Evolutionary conservation across 2,888 invertebrate genomes (phyloP).

Genomic region (Galerucella calmariensis): DNA sequence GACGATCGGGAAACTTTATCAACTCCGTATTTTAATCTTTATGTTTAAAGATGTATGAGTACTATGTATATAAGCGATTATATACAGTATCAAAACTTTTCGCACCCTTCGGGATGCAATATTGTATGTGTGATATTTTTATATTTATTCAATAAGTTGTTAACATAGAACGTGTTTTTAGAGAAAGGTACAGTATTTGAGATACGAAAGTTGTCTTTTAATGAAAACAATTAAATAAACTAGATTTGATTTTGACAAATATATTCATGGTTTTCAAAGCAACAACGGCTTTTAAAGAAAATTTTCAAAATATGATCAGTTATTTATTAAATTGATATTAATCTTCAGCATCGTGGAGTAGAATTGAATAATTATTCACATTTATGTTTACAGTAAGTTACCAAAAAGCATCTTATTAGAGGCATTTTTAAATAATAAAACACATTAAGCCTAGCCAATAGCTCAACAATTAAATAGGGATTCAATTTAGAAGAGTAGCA

Average conservation of each 20-base stretch:
- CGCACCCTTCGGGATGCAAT: not conserved
- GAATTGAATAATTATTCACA: not conserved
- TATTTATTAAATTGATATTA: not conserved
- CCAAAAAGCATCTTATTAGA: conserved; percentile 6
- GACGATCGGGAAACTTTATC: not conserved
- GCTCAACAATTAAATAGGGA: too few relatives aligned
- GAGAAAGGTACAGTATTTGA: too few relatives aligned
- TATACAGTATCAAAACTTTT: not conserved
- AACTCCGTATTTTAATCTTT: not conserved
- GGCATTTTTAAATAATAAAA: conserved; percentile 6
- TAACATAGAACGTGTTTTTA: too few relatives aligned
- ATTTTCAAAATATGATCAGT: not conserved
- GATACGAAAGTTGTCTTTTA: too few relatives aligned
- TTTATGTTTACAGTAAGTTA: not conserved
- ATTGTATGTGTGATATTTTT: not conserved
- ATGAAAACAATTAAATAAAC: too few relatives aligned
- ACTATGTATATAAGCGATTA: not conserved
- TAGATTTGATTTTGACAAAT: not conserved
- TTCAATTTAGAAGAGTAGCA: too few relatives aligned
- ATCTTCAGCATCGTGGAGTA: not conserved
- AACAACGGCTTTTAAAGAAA: not conserved
- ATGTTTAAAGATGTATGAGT: not conserved
- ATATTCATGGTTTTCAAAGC: not conserved
- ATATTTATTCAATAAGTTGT: not conserved
- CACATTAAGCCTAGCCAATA: not conserved